Evolutionary conservation across 2,888 invertebrate species (phyloP).

Genomic region (Lepeophtheirus nordmannii): DNA sequence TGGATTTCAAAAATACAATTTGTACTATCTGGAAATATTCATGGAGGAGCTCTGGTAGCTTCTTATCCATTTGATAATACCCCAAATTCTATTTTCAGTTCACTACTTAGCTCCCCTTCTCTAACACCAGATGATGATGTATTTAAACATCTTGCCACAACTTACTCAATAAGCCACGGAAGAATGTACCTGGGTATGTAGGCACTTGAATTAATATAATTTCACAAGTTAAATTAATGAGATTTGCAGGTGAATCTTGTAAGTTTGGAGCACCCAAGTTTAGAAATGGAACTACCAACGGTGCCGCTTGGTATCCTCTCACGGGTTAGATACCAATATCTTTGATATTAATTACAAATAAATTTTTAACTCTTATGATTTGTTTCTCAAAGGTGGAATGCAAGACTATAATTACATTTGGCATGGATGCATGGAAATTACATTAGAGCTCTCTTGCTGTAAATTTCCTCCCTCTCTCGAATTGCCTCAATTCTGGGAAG

Average conservation of each 20-base stretch:
- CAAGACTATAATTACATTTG: slow-evolving; percentile 86
- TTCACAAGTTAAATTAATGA: not conserved
- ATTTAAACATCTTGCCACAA: slow-evolving; percentile 64
- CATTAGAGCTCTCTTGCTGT: slow-evolving; percentile 82
- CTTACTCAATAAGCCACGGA: slow-evolving; percentile 71
- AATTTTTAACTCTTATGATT: not conserved
- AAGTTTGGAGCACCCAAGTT: slow-evolving; percentile 58
- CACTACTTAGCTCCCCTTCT: slow-evolving; percentile 42
- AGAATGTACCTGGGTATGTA: slow-evolving; percentile 60
- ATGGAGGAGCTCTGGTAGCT: slow-evolving; percentile 86
- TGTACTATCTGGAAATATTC: slow-evolving; percentile 79
- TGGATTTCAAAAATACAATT: slow-evolving; percentile 88
- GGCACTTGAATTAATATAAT: not conserved
- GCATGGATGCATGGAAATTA: slow-evolving; percentile 89
- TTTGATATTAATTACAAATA: not conserved
- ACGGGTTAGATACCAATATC: slow-evolving; percentile 44
- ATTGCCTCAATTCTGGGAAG: slow-evolving; percentile 67
- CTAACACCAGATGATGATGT: slow-evolving; percentile 82
- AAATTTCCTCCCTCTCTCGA: slow-evolving; percentile 71
- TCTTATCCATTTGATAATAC: slow-evolving; percentile 95
- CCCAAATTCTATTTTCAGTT: slow-evolving; percentile 51
- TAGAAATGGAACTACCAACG: slow-evolving; percentile 79
- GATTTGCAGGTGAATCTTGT: slow-evolving; percentile 51
- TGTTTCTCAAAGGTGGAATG: not conserved
- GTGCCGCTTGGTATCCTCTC: slow-evolving; percentile 80